A percentile compares a stretch with the other conserved stretches of the same genome.
Conservation (phyloP, 2,888 invertebrate genomes). For the Folsomia manolachei region DNA sequence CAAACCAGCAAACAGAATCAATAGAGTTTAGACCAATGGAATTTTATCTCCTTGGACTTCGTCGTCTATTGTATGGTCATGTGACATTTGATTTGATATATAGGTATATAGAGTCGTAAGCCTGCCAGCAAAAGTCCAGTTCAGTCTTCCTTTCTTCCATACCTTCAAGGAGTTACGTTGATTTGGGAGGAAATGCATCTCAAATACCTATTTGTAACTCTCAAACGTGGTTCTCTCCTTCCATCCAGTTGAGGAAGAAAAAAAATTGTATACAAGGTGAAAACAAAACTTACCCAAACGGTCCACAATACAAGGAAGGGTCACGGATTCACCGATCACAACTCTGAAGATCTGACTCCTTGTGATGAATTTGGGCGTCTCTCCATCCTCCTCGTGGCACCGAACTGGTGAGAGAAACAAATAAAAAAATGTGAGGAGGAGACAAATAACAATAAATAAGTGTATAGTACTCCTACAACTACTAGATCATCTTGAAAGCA, state of each 20-base stretch:
- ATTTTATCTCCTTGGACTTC: too few relatives aligned
- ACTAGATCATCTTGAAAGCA: neutral
- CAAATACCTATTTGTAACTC: neutral
- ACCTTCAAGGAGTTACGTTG: neutral
- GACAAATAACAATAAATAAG: too few relatives aligned
- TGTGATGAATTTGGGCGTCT: constrained; percentile 67
- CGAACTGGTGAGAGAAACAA: constrained; percentile 2
- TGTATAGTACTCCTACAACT: too few relatives aligned
- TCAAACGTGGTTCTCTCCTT: neutral
- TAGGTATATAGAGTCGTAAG: neutral
- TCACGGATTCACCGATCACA: constrained; percentile 72
- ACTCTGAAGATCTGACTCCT: constrained; percentile 73
- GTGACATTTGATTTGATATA: neutral
- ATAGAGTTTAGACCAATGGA: too few relatives aligned
- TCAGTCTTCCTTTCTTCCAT: neutral
- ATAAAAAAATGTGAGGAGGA: neutral
- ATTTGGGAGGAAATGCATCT: neutral
- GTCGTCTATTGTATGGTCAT: neutral
- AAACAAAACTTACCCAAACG: constrained; percentile 66
- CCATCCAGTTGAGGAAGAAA: neutral
- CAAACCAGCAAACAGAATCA: too few relatives aligned
- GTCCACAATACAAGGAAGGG: constrained; percentile 75
- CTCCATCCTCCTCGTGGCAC: constrained; percentile 26
- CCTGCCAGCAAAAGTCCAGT: neutral
- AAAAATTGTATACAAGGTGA: neutral